A percentile compares a stretch with the other conserved stretches of the same genome.
Evolutionary conservation across 2,888 invertebrate species (phyloP).

Genomic region (Leptinotarsa juncta): DNA sequence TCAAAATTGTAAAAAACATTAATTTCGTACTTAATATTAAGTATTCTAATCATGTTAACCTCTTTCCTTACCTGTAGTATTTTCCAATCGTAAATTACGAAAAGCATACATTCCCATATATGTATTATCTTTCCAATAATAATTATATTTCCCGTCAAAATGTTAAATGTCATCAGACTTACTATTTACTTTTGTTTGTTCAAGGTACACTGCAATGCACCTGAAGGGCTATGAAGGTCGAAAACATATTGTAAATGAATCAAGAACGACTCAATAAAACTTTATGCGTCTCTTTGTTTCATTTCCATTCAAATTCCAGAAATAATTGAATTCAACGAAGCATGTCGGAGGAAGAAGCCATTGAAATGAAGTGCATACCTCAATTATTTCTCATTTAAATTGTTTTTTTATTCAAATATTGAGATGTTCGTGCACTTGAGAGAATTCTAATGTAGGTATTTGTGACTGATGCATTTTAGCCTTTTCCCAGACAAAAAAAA

Average conservation of each 20-base stretch:
- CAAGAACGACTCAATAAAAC: conserved; percentile 1
- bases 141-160: too few species aligned
- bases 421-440: neutral
- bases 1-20: too few species aligned
- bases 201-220: neutral
- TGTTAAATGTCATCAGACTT: too few species aligned
- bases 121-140: too few species aligned
- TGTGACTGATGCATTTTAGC: too few species aligned
- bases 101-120: too few species aligned
- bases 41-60: too few species aligned
- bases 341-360: neutral
- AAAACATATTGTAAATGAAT: conserved; percentile 1
- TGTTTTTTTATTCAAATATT: neutral
- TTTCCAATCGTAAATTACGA: too few species aligned
- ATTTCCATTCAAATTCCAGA: neutral
- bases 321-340: neutral
- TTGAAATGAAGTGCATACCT: neutral
- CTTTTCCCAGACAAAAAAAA: too few species aligned
- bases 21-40: too few species aligned
- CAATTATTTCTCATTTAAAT: neutral
- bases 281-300: neutral
- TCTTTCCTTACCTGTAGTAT: too few species aligned
- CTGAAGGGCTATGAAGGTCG: neutral
- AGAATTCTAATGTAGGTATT: too few species aligned
- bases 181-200: neutral